Evolutionary conservation across 2,113 vertebrate species (phyloP), one percentile per base, ranked within the genome.

Genomic region (Callionymus lyra): DNA sequence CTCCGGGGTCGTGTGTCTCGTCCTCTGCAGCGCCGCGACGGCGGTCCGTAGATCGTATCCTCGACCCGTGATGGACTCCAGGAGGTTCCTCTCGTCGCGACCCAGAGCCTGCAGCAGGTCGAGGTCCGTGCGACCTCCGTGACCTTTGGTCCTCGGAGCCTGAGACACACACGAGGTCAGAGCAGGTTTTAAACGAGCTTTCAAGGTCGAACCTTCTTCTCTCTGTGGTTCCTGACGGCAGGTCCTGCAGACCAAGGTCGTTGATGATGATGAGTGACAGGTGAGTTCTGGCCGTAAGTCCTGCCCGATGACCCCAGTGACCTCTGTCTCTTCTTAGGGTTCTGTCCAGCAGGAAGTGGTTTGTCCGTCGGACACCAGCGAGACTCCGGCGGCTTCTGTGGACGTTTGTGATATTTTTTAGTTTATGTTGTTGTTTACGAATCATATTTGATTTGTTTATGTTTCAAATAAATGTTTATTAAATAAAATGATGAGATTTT

Each of bases 1-100:
- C 16, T 85, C 85, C 10, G 89, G 77, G 51, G 80, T 95, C 61
- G 83, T 86, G 21, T 72, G 84, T 14, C 92, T 90, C 0, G 88
- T 94, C 74, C 86, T 94, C 85, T 98, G 94, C 42, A 98, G 80
- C 12, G 93, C 90, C 49, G 86, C 60, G 14, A 98, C 90, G 35
- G 91, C 93, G 41, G 88, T 88, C 37, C 58, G 85, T 18, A 90
- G 53, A 0, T 91, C 83, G 65, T 94, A 95, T 12, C 94, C 94
- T 56, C 85, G 66, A 39, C 86, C 87, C 1, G 89, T 89, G 53
- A 97, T 79, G 0, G 84, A 85, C 52, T 88, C 85, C 0, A 98
- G 89, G 18, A 98, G 82, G 43, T 93, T 91, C 53, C 86, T 72
- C 66, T 98, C 95, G 51, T 95, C 92, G 36, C 88, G 86, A 75